Percentiles rank a stretch among this genome's conserved stretches.
These are phyloP conservation scores for Sylvicola cinctus DNA, from an alignment of 2,888 invertebrate genomes.

Conservation along the genomic window DNA sequence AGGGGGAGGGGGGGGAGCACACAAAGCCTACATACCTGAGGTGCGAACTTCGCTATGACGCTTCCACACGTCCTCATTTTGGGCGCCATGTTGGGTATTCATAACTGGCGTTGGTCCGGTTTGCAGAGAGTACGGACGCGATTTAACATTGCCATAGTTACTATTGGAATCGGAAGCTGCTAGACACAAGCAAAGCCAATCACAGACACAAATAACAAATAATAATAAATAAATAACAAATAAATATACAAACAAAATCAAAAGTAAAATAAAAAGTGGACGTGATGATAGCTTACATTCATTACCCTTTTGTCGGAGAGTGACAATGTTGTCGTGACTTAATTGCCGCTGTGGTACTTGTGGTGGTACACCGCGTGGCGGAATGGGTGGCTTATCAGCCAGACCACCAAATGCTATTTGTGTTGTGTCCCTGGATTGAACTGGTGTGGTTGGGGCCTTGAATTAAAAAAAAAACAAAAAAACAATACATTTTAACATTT, in stretches of 20 bases:
- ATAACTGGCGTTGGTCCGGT: conserved; percentile 7
- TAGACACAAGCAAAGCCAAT: no score
- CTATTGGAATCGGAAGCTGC: conserved; percentile 12
- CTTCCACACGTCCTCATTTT: conserved; percentile 18
- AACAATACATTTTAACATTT: neutral
- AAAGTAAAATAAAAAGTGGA: neutral
- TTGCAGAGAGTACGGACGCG: conserved; percentile 11
- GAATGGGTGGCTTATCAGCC: conserved; percentile 33
- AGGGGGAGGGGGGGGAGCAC: neutral
- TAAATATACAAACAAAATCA: neutral
- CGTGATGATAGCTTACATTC: neutral
- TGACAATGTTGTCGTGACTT: conserved; percentile 18
- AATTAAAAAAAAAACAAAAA: neutral
- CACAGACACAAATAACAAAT: no score
- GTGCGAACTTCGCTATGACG: conserved; percentile 20
- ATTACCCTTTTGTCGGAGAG: neutral
- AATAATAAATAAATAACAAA: no score
- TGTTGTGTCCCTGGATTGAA: conserved; percentile 10
- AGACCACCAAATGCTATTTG: conserved; percentile 10
- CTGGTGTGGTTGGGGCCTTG: conserved; percentile 4
- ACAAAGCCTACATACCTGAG: conserved; percentile 15
- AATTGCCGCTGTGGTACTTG: conserved; percentile 29
- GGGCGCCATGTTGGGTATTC: conserved; percentile 17
- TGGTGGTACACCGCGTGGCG: conserved; percentile 35
- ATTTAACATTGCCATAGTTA: conserved; percentile 13